Evolutionary conservation across 2,113 vertebrate genomes (phyloP).

Genomic region (Lontra canadensis): DNA sequence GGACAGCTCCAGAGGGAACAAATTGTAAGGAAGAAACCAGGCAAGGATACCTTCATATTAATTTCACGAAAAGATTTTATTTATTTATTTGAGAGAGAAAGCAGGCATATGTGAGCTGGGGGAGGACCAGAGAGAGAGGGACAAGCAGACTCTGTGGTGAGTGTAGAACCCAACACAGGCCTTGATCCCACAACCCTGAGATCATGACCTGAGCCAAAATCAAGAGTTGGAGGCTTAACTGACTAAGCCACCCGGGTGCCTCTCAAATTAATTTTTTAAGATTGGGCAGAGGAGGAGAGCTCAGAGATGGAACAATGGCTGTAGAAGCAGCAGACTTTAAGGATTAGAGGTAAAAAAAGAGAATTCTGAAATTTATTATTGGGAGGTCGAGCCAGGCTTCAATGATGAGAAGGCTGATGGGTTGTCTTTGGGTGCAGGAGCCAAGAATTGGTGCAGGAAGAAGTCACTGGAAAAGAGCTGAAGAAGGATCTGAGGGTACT

Average conservation of each 20-base stretch:
- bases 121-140: background rate
- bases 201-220: background rate
- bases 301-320: background rate
- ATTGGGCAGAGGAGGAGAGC: background rate
- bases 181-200: background rate
- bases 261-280: background rate
- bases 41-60: background rate
- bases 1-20: background rate
- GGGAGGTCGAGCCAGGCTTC: background rate
- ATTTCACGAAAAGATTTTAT: background rate
- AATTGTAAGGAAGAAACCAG: background rate
- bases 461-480: background rate
- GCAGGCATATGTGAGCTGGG: background rate
- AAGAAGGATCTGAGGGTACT: background rate
- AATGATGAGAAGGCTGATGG: background rate
- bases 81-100: background rate
- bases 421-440: background rate
- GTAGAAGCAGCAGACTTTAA: background rate
- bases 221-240: background rate
- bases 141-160: background rate
- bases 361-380: background rate
- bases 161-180: background rate
- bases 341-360: background rate
- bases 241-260: background rate
- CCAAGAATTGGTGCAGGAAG: background rate